These are phyloP conservation scores for Pteropus alecto DNA, from an alignment of 2,113 vertebrate genomes.

Conservation along the genomic window DNA sequence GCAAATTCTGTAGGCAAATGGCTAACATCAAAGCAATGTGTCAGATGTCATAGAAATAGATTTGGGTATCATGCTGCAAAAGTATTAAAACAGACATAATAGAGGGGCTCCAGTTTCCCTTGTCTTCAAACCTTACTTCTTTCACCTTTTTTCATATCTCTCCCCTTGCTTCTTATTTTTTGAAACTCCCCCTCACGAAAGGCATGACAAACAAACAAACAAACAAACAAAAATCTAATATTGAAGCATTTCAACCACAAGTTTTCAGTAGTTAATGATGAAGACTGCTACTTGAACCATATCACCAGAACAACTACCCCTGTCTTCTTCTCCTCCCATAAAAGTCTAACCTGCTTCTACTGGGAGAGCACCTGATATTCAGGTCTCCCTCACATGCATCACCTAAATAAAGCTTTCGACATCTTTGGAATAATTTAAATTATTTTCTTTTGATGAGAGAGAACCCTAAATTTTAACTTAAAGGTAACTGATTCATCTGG, in stretches of 20 bases:
- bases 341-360: neutral
- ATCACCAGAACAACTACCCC: neutral
- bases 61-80: neutral
- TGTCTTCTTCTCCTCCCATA: neutral
- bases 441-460: neutral
- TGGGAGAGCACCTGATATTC: neutral
- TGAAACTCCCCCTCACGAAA: neutral
- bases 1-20: neutral
- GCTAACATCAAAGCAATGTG: neutral
- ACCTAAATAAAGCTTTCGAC: neutral
- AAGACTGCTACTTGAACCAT: neutral
- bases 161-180: neutral
- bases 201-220: neutral
- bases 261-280: neutral
- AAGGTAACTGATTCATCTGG: neutral
- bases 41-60: neutral
- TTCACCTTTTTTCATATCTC: neutral
- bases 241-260: neutral
- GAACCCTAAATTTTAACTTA: neutral
- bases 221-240: too few relatives aligned
- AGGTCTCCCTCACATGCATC: neutral
- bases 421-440: neutral
- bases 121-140: neutral
- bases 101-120: neutral
- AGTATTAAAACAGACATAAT: neutral